A percentile compares a stretch with the other conserved stretches of the same genome.
phyloP scores from a whole-genome alignment of 2,888 invertebrate species.

The Hypomecis punctinalis region DNA sequence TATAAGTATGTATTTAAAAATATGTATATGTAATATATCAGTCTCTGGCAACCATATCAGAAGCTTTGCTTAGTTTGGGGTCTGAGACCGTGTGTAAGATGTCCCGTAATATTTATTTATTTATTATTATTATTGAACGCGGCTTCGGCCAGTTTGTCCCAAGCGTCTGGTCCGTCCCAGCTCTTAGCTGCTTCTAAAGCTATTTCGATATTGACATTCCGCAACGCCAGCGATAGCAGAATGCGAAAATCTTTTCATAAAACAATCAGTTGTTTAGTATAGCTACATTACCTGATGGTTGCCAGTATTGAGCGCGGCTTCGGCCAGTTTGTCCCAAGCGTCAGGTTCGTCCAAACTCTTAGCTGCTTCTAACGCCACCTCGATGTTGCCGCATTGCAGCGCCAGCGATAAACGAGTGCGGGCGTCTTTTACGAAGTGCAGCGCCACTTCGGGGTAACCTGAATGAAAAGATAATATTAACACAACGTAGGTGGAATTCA shows the following conservation, averaged over 20 bases:
- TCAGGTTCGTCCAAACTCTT: constrained; percentile 96
- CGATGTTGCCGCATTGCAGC: constrained; percentile 99
- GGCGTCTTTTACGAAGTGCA: constrained; percentile 99
- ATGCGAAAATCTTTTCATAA: no score
- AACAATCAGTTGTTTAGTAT: no score
- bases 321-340: constrained; percentile 98
- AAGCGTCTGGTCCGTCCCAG: constrained; percentile 96
- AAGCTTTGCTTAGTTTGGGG: no score
- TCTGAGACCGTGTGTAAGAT: no score
- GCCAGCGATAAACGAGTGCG: constrained; percentile 98
- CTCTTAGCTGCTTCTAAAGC: constrained; percentile 98
- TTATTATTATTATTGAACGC: no score
- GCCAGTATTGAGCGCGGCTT: constrained; percentile 97
- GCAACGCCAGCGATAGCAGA: constrained; percentile 96
- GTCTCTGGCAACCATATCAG: no score
- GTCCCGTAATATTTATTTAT: no score
- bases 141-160: constrained; percentile 97
- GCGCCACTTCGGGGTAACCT: constrained; percentile 97
- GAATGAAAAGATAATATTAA: constrained; percentile 11
- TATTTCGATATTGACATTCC: constrained; percentile 99
- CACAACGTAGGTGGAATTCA: no score
- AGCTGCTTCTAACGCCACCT: constrained; percentile 98
- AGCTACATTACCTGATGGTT: constrained; percentile 90
- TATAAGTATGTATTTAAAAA: no score
- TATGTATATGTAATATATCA: no score